Evolutionary conservation across 2,888 invertebrate species (phyloP).

Genomic region (Isotomurus palustris): DNA sequence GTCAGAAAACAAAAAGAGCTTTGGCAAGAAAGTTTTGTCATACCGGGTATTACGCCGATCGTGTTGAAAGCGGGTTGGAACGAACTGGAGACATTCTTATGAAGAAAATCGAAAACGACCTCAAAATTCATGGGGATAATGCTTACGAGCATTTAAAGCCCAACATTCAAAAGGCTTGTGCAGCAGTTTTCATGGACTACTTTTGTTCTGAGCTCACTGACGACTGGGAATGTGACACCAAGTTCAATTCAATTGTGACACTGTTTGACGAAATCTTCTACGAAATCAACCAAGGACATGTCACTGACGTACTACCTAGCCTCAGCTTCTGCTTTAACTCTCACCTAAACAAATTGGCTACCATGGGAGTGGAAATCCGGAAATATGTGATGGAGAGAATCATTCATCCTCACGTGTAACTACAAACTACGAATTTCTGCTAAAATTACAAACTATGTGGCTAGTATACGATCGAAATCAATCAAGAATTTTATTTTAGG

Average conservation of each 20-base stretch:
- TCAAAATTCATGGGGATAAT: conserved; percentile 6
- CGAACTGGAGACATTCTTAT: conserved; percentile 26
- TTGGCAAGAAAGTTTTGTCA: conserved; percentile 70
- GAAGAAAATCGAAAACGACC: conserved; percentile 17
- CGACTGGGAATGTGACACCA: conserved; percentile 53
- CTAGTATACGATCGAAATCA: background rate
- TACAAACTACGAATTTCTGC: background rate
- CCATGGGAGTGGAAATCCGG: conserved; percentile 67
- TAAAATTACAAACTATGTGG: background rate
- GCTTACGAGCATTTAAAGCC: conserved; percentile 60
- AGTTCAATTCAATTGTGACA: conserved; percentile 64
- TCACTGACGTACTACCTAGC: conserved; percentile 81
- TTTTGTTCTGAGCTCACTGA: conserved; percentile 78
- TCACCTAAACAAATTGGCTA: conserved; percentile 63
- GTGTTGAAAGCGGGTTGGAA: conserved; percentile 30
- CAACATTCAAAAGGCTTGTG: conserved; percentile 65
- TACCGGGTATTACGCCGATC: conserved; percentile 39
- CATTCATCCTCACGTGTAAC: conserved; percentile 53
- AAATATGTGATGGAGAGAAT: conserved; percentile 69
- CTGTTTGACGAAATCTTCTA: conserved; percentile 83
- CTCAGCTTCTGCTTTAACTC: conserved; percentile 65
- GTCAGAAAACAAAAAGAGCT: conserved; percentile 72
- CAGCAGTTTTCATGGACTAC: conserved; percentile 80
- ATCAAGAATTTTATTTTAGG: conserved; percentile 9
- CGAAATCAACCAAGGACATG: conserved; percentile 86